Percentiles rank a stretch among this genome's conserved stretches.
These are phyloP conservation scores for Drosophila kepulauana DNA, from an alignment of 1,140 invertebrate species.

Conservation along the genomic window DNA sequence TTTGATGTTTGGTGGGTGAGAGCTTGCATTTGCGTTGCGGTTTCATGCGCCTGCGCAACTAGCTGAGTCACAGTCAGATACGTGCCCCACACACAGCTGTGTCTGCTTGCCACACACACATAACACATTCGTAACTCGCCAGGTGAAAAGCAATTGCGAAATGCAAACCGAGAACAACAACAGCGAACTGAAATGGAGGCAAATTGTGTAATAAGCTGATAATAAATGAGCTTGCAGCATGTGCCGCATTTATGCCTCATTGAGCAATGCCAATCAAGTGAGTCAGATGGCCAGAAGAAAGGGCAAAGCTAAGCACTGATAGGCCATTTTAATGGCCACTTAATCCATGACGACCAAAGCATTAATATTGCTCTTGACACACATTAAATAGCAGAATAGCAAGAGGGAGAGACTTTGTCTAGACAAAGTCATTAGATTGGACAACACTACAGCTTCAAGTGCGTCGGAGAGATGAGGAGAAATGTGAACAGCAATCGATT, in stretches of 20 bases:
- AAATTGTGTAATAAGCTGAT: conserved; percentile 76
- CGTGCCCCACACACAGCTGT: conserved; percentile 41
- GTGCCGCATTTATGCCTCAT: conserved; percentile 68
- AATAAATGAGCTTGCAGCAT: conserved; percentile 67
- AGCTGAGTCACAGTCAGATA: conserved; percentile 48
- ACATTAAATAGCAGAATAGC: conserved; percentile 57
- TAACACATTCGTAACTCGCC: conserved; percentile 17
- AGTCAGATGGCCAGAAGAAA: conserved; percentile 46
- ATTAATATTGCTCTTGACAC: conserved; percentile 79
- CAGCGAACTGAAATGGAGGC: conserved; percentile 4
- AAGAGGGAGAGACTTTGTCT: background rate
- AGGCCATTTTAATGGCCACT: conserved; percentile 67
- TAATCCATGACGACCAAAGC: conserved; percentile 61
- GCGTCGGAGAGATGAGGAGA: no score
- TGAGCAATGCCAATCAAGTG: conserved; percentile 63
- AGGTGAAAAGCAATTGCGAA: conserved; percentile 74
- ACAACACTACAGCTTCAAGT: background rate
- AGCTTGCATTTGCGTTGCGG: conserved; percentile 57
- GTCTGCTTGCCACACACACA: background rate
- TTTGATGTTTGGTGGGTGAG: conserved; percentile 45
- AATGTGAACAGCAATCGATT: no score
- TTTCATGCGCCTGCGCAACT: conserved; percentile 57
- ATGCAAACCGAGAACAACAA: conserved; percentile 37
- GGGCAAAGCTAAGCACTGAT: conserved; percentile 20
- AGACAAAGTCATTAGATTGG: background rate